phyloP scores from a whole-genome alignment of 1,140 invertebrate genomes.

The Stenopsyche tienmushanensis region DNA sequence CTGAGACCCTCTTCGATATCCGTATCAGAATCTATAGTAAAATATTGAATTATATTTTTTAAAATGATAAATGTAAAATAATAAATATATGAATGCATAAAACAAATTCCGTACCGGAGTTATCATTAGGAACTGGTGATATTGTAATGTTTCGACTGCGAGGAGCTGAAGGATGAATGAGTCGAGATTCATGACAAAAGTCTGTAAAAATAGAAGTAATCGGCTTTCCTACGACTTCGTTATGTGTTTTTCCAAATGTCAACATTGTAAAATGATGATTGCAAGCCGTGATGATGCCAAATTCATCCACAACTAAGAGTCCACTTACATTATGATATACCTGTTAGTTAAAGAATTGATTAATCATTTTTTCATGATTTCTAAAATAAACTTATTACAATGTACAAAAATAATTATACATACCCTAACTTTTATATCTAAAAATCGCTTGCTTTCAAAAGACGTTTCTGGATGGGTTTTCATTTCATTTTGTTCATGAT shows the following conservation, averaged over 20 bases:
- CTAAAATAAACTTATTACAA: background rate
- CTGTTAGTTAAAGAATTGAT: slow-evolving; percentile 40
- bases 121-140: slow-evolving; percentile 55
- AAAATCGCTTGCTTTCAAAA: slow-evolving; percentile 46
- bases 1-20: slow-evolving; percentile 55
- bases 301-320: slow-evolving; percentile 63
- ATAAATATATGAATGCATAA: slow-evolving; percentile 13
- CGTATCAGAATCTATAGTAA: slow-evolving; percentile 49
- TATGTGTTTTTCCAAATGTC: slow-evolving; percentile 63
- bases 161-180: slow-evolving; percentile 46
- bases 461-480: slow-evolving; percentile 40
- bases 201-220: slow-evolving; percentile 57
- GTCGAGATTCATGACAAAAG: slow-evolving; percentile 54
- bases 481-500: slow-evolving; percentile 39
- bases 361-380: background rate
- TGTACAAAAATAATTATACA: slow-evolving; percentile 36
- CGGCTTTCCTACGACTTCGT: slow-evolving; percentile 61
- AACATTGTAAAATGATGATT: slow-evolving; percentile 68
- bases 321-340: slow-evolving; percentile 70
- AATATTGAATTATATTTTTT: slow-evolving; percentile 25
- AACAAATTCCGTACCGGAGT: slow-evolving; percentile 46
- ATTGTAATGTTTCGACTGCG: slow-evolving; percentile 54
- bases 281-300: slow-evolving; percentile 63
- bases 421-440: slow-evolving; percentile 55
- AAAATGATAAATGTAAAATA: slow-evolving; percentile 13